Conservation (phyloP, 2,797 vertebrate species). For the Pterois miles region DNA sequence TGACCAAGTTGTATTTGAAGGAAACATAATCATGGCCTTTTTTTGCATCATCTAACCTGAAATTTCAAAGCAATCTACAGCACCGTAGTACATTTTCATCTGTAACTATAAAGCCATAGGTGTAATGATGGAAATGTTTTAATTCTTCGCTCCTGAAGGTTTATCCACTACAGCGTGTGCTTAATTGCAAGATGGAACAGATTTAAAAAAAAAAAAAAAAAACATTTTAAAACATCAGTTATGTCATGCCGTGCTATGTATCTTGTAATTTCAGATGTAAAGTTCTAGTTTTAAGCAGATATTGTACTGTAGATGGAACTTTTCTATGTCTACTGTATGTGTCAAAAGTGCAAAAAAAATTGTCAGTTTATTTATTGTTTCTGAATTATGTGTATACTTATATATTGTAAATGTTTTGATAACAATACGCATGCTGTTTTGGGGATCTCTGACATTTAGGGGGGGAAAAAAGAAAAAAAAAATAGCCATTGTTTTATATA, state of each 20-base stretch:
- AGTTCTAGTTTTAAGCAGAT: constrained; percentile 87
- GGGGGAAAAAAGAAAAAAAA: constrained; percentile 1
- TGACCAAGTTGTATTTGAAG: constrained; percentile 52
- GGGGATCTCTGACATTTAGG: constrained; percentile 76
- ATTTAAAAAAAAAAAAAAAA: constrained; percentile 6
- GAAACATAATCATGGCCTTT: constrained; percentile 55
- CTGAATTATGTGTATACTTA: constrained; percentile 85
- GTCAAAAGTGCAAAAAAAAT: constrained; percentile 90
- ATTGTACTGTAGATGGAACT: constrained; percentile 84
- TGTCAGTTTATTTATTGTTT: constrained; percentile 93
- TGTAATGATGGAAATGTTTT: constrained; percentile 56
- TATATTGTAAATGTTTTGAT: constrained; percentile 88
- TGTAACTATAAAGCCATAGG: constrained; percentile 63
- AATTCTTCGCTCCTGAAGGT: constrained; percentile 17
- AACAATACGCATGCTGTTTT: constrained; percentile 90
- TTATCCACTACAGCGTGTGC: constrained; percentile 45
- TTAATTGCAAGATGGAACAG: constrained; percentile 62
- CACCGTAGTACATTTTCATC: constrained; percentile 41
- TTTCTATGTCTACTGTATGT: constrained; percentile 83
- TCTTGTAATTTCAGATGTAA: constrained; percentile 89
- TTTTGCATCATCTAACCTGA: constrained; percentile 56
- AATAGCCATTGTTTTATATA: constrained; percentile 76
- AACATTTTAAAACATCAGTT: constrained; percentile 49
- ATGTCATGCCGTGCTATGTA: constrained; percentile 89
- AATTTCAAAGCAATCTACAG: constrained; percentile 58